Evolutionary conservation across 2,888 invertebrate genomes (phyloP), one percentile per base, ranked within the genome.

Genomic region (Drosophila pegasa): DNA sequence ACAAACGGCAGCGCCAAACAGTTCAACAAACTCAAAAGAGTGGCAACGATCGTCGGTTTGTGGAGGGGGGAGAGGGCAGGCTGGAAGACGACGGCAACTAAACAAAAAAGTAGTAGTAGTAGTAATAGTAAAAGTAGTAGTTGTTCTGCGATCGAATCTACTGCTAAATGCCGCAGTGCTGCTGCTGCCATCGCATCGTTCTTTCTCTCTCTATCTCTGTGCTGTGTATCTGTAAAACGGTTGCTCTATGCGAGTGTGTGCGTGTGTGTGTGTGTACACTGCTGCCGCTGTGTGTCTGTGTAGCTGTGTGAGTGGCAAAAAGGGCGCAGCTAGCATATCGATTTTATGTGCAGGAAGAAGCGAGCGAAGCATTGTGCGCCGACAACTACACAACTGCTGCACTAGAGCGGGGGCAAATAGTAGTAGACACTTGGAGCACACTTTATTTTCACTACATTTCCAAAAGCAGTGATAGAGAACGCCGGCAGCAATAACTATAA

Each of bases 261-360:
- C 45, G 35, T 56, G 31, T 54, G 41, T 51, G 38, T 62, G 31
- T 38, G 31, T 61, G 43, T 52, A 14, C 16, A 33, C 41, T 63
- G 40, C 52, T 73, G 62, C 52, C 67, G 62, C 48, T 50, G 48
- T 71, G 29, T 54, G 22, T 12, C 6, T 43, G 35, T 50, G 63
- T 55, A 38, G 16, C 27, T 58, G 61, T 69, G 52, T 68, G 79
- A 74, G 87, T 78, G 78, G 69, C 80, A 75, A 83, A 82, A 88
- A 83, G 87, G 87, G 83, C 88, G 83, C 87, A 83, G 87, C 88
- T 74, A 83, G 54, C 74, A 73, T 63, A 78, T 78, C 69, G 81
- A 74, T 77, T 75, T 67, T 76, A 62, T 79, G 79, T 64, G 82
- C 57, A 71, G 66, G 62, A 78, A 78, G 73, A 66, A 82, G 43